Evolutionary conservation across 2,113 vertebrate genomes (phyloP).

Genomic region (Corythornis vintsioides): DNA sequence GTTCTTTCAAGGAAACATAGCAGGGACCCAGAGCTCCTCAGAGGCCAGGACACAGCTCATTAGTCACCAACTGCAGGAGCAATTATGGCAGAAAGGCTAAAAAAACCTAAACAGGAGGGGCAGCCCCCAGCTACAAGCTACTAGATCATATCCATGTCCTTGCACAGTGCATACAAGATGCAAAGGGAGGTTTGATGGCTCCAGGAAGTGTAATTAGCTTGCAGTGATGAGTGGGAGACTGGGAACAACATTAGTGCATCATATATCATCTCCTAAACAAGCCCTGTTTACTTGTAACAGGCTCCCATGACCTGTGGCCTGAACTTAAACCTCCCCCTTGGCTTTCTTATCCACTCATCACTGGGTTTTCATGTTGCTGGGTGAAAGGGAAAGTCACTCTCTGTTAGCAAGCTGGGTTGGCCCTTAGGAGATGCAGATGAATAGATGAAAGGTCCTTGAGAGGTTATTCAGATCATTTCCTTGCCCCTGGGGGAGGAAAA

Average conservation of each 20-base stretch:
- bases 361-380: background rate
- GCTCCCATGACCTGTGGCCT: conserved; percentile 42
- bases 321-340: background rate
- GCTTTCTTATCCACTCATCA: background rate
- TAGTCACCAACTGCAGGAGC: background rate
- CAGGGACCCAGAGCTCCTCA: background rate
- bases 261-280: conserved; percentile 7
- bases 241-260: background rate
- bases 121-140: background rate
- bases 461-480: background rate
- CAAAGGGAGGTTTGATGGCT: background rate
- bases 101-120: background rate
- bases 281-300: conserved; percentile 1
- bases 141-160: background rate
- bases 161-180: background rate
- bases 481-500: background rate
- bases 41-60: background rate
- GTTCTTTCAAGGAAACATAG: background rate
- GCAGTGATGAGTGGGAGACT: background rate
- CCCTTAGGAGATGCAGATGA: background rate
- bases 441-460: background rate
- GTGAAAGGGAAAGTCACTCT: background rate
- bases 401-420: background rate
- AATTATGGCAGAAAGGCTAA: background rate
- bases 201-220: background rate